Evolutionary conservation across 2,113 vertebrate genomes (phyloP), one percentile per base, ranked within the genome.

Genomic region (Dolichotis patagonum): DNA sequence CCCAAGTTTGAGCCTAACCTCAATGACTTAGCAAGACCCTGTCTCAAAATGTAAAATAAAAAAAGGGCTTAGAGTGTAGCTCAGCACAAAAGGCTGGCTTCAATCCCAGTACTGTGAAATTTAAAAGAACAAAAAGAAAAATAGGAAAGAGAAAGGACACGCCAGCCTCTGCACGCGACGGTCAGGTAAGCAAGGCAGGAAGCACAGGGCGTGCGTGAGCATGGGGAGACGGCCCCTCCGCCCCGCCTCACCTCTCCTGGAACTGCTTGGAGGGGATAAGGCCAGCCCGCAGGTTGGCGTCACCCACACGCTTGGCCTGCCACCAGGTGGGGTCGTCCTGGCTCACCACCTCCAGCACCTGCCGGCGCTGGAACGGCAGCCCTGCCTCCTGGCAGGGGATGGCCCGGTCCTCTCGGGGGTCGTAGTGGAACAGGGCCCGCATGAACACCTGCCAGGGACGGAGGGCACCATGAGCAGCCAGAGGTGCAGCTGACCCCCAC

Each of bases 321-420:
- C 99, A 99, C 99, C 99, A 99, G 0, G 99, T 99, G 86, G 98
- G 98, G 49, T 99, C 99, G 1, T 99, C 99, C 80, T 99, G 99
- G 98, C 99, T 99, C 2, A 99, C 99, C 49, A 99, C 99, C 95
- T 99, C 99, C n/a, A 99, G 99, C 91, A 99, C 93, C 32, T 99
- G 99, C 11, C 99, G 98, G 2, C 98, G 98, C 46, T 99, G 98
- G 90, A 99, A 99, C 0, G 99, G 99, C 97, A 99, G 98, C 60
- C 99, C 99, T 0, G 99, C 99, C 96, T 99, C 99, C 96, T 99
- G 99, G 97, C 99, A 99, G 7, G 99, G 99, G 3, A 99, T 99
- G 92, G 99, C 99, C 97, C 99, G 99, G 98, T 99, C 99, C 85
- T 99, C 99, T 82, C 98, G 99, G 11, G 99, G 99, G 30, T 99